These are phyloP conservation scores for Tachycineta bicolor DNA, from an alignment of 2,113 vertebrate genomes.

Conservation along the genomic window DNA sequence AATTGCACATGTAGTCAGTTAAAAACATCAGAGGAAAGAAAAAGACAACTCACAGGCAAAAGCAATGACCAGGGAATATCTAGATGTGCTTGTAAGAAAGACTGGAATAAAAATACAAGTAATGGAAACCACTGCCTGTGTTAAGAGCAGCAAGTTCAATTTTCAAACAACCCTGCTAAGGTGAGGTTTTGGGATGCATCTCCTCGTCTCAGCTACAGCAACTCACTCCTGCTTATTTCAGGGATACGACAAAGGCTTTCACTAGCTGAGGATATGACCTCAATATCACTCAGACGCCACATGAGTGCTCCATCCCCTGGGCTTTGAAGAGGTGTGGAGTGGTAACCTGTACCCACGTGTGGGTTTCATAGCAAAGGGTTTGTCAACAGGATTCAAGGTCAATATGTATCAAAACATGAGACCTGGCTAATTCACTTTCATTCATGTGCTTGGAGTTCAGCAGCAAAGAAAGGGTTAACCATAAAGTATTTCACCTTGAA, in stretches of 20 bases:
- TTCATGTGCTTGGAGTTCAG: conserved; percentile 44
- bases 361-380: background rate
- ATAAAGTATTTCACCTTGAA: conserved; percentile 75
- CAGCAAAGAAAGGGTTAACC: conserved; percentile 76
- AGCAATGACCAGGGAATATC: background rate
- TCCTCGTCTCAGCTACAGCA: background rate
- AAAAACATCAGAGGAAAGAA: background rate
- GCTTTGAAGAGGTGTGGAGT: conserved; percentile 20
- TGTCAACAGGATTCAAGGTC: conserved; percentile 34
- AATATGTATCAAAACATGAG: background rate
- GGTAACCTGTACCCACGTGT: background rate
- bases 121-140: background rate
- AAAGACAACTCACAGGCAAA: background rate
- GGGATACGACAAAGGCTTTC: background rate
- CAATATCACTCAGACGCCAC: background rate
- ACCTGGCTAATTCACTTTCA: background rate
- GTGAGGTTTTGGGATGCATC: background rate
- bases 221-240: background rate
- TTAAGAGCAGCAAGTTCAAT: background rate
- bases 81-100: background rate
- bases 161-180: background rate
- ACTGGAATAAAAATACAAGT: background rate
- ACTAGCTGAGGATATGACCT: background rate
- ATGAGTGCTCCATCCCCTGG: background rate
- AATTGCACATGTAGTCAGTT: background rate